Conservation (phyloP, 2,888 invertebrate species). For the Noctua pronuba region DNA sequence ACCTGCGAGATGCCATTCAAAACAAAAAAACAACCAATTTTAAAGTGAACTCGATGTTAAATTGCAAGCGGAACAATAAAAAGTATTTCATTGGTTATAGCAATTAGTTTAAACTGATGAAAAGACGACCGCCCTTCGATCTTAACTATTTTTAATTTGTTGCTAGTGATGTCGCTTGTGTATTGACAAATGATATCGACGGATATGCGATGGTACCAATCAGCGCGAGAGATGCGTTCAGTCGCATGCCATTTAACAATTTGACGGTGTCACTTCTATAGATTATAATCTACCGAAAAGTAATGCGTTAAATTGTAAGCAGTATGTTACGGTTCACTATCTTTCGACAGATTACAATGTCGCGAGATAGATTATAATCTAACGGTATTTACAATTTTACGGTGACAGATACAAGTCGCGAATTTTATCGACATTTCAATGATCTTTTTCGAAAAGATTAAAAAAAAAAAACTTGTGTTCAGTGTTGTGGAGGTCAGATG, state of each 20-base stretch:
- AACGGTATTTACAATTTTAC: too few species aligned
- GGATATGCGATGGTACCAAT: too few species aligned
- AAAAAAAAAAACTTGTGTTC: neutral
- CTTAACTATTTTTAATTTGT: conserved; percentile 76
- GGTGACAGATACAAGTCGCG: neutral
- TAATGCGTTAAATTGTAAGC: too few species aligned
- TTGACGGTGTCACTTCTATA: too few species aligned
- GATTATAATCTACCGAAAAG: too few species aligned
- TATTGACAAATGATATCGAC: conserved; percentile 28
- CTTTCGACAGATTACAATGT: too few species aligned
- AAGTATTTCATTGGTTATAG: conserved; percentile 56
- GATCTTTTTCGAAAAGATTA: neutral
- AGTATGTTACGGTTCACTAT: too few species aligned
- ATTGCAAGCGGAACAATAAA: conserved; percentile 68
- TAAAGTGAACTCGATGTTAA: conserved; percentile 29
- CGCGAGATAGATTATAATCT: too few species aligned
- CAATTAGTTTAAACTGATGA: conserved; percentile 74
- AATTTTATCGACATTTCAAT: conserved; percentile 1
- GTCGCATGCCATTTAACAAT: too few species aligned
- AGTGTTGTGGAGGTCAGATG: too few species aligned
- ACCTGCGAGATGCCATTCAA: neutral
- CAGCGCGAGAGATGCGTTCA: too few species aligned
- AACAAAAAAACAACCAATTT: neutral
- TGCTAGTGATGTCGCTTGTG: conserved; percentile 68
- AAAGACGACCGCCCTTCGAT: conserved; percentile 76